Conservation (phyloP, 2,888 invertebrate genomes). For the Drosophila austrosaltans region DNA sequence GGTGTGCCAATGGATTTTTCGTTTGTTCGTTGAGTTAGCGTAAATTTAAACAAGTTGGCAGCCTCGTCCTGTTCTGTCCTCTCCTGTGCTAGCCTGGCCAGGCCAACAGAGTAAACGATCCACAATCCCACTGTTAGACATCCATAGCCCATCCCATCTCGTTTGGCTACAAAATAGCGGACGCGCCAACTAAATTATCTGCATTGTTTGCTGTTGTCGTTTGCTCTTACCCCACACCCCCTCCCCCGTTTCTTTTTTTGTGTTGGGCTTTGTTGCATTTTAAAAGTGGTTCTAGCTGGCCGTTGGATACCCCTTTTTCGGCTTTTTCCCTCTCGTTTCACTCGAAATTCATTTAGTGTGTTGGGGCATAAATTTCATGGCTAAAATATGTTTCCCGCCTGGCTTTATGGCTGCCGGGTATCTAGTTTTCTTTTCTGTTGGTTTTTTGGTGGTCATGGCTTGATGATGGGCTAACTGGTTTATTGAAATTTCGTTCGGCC, state of each 20-base stretch:
- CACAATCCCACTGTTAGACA: slow-evolving; percentile 16
- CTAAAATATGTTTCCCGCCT: slow-evolving; percentile 63
- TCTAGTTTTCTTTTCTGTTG: slow-evolving; percentile 24
- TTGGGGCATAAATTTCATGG: slow-evolving; percentile 71
- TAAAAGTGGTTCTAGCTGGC: slow-evolving; percentile 32
- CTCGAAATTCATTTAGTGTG: slow-evolving; percentile 62
- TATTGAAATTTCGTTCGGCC: slow-evolving; percentile 52
- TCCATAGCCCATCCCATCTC: slow-evolving; percentile 3
- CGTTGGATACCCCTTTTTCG: slow-evolving; percentile 18
- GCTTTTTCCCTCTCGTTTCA: slow-evolving; percentile 27
- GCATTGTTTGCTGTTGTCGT: slow-evolving; percentile 72
- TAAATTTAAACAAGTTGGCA: slow-evolving; percentile 64
- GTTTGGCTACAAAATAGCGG: slow-evolving; percentile 55
- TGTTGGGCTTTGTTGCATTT: slow-evolving; percentile 44
- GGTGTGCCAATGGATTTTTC: slow-evolving; percentile 61
- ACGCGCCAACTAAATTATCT: slow-evolving; percentile 74
- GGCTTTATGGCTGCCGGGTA: slow-evolving; percentile 36
- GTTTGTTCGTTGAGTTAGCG: slow-evolving; percentile 47
- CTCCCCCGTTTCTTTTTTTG: not conserved
- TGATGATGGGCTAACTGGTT: slow-evolving; percentile 51
- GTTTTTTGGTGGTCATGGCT: slow-evolving; percentile 29
- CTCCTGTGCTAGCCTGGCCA: not conserved
- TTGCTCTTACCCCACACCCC: slow-evolving; percentile 25
- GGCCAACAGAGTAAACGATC: slow-evolving; percentile 6
- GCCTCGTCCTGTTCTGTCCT: slow-evolving; percentile 18